These are phyloP conservation scores for Notolabrus celidotus DNA, from an alignment of 2,797 vertebrate genomes.

Conservation along the genomic window DNA sequence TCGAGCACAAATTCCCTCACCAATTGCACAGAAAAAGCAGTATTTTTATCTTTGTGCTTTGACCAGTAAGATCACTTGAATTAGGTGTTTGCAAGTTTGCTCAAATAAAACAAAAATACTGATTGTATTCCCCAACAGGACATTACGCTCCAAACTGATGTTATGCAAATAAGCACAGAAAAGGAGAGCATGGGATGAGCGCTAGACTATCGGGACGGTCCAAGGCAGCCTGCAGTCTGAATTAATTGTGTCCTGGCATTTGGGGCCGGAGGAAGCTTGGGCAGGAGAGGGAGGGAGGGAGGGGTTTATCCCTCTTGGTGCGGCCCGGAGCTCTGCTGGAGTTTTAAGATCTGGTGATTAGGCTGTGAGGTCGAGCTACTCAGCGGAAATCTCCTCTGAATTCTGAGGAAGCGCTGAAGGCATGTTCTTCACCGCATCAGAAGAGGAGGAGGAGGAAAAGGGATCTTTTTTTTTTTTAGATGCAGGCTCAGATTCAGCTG, in stretches of 20 bases:
- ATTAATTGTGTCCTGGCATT: slow-evolving; percentile 77
- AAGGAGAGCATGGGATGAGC: slow-evolving; percentile 61
- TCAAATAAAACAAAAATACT: slow-evolving; percentile 66
- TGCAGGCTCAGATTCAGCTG: slow-evolving; percentile 47
- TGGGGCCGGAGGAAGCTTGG: slow-evolving; percentile 62
- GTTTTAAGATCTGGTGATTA: slow-evolving; percentile 79
- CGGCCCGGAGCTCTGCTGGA: slow-evolving; percentile 64
- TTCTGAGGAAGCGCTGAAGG: slow-evolving; percentile 75
- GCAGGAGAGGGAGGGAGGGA: slow-evolving; percentile 27
- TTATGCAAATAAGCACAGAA: slow-evolving; percentile 75
- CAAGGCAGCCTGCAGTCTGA: slow-evolving; percentile 70
- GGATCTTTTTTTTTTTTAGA: slow-evolving; percentile 4
- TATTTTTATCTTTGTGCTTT: slow-evolving; percentile 19
- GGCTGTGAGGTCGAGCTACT: slow-evolving; percentile 70
- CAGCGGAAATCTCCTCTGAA: slow-evolving; percentile 70
- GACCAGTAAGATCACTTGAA: slow-evolving; percentile 40
- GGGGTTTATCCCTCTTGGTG: slow-evolving; percentile 61
- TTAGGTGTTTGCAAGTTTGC: slow-evolving; percentile 12
- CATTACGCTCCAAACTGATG: slow-evolving; percentile 75
- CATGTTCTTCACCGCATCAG: slow-evolving; percentile 62
- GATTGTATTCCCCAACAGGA: slow-evolving; percentile 51
- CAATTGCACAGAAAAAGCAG: slow-evolving; percentile 19
- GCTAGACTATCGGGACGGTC: slow-evolving; percentile 63
- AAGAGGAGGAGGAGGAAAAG: slow-evolving; percentile 17
- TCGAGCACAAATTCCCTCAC: slow-evolving; percentile 19